phyloP scores from a whole-genome alignment of 2,113 vertebrate species.

The Dicentrarchus labrax region DNA sequence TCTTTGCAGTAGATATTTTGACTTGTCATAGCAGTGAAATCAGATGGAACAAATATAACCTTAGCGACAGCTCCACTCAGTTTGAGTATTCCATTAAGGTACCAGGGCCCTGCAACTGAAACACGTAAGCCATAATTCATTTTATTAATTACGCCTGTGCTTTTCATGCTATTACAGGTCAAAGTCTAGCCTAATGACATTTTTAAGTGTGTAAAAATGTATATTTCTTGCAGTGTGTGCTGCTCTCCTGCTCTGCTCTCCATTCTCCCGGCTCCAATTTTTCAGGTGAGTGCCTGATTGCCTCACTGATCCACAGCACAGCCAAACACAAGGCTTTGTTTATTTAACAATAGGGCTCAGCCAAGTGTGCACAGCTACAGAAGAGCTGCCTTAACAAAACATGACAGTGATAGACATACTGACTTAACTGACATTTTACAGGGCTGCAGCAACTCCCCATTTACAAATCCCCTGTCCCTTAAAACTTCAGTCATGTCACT shows the following conservation, averaged over 20 bases:
- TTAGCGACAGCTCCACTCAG: conserved; percentile 3
- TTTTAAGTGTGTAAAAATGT: conserved; percentile 1
- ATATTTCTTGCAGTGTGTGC: neutral
- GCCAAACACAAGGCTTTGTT: conserved; percentile 69
- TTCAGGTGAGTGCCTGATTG: conserved; percentile 64
- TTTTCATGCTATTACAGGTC: conserved; percentile 13
- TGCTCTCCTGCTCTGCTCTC: neutral
- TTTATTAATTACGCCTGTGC: neutral
- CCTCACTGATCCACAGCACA: conserved; percentile 55
- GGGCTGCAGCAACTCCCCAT: neutral
- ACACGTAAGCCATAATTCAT: conserved; percentile 4
- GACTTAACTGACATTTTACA: conserved; percentile 57
- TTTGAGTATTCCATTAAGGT: neutral
- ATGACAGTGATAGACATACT: conserved; percentile 60
- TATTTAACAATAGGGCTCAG: conserved; percentile 73
- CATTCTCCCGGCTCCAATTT: conserved; percentile 19
- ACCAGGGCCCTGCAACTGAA: neutral
- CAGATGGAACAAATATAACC: conserved; percentile 18
- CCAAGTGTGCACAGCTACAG: conserved; percentile 70
- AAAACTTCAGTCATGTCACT: conserved; percentile 4
- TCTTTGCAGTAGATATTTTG: neutral
- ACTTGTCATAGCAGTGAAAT: neutral
- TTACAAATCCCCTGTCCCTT: conserved; percentile 19
- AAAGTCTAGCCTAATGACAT: conserved; percentile 8
- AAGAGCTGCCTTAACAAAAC: conserved; percentile 65